Base-by-base conservation (phyloP, 2,113 vertebrate genomes). In the Peromyscus polionotus region DNA sequence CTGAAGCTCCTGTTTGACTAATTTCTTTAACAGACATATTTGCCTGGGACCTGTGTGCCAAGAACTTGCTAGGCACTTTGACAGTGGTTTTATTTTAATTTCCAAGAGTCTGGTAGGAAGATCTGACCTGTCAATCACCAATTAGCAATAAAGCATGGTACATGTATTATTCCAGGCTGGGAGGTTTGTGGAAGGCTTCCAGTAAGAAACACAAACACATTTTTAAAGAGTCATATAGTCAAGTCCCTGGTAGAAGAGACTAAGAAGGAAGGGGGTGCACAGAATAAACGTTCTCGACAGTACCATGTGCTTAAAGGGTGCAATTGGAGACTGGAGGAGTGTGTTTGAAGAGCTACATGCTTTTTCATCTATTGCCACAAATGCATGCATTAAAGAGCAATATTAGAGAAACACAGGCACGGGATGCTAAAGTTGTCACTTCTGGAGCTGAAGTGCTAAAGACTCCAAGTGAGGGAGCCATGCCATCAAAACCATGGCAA, bases 81-180 rank as follows among this genome's bases (percentile, higher is more conserved):
- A 90, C 5, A 70, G 26, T 6, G 85, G 59, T 93, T 97, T 95
- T 51, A 39, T 51, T 54, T 95, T 70, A 65, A 61, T 90, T 65
- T 90, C 63, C 6, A 76, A 80, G 36, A 87, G 51, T 70, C 59
- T 67, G 20, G 10, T 80, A 48, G 16, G 39, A 93, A 95, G 70
- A 65, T 68, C 90, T 90, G 16, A 79, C 19, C 65, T 39, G 8
- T 75, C 67, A 67, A 81, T 91, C 61, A 88, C 42, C 5, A 63
- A 79, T 79, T 51, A 39, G 36, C 31, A 91, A 51, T 86, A 54
- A 90, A 90, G 48, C 70, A 10, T 72, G 65, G 54, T 67, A 20
- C 8, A 76, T 13, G 1, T 51, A 24, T 80, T 76, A 85, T 28
- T 65, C 31, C 48, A 72, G 48, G 13, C 31, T 79, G 20, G n/a